These are phyloP conservation scores for Pristis pectinata DNA, from an alignment of 2,797 vertebrate species.

Conservation along the genomic window DNA sequence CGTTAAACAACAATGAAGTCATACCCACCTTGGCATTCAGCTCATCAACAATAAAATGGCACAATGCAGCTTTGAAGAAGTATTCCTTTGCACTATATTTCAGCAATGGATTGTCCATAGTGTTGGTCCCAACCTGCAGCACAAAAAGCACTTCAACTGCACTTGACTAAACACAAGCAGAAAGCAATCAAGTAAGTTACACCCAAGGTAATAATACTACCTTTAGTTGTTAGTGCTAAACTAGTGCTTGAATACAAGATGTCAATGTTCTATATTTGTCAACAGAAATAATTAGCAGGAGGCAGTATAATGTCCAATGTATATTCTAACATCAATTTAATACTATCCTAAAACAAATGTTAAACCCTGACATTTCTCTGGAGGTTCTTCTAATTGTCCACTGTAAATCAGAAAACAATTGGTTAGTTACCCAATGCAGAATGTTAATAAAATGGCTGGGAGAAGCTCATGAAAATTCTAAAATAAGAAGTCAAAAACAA, in stretches of 20 bases:
- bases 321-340: no score
- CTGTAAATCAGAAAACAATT: no score
- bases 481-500: not conserved
- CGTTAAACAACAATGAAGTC: not conserved
- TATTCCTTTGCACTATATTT: slow-evolving; percentile 99
- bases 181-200: not conserved
- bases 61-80: slow-evolving; percentile 96
- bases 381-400: not conserved
- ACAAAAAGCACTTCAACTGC: not conserved
- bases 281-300: no score
- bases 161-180: slow-evolving; percentile 24
- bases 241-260: no score
- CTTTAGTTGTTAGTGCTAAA: no score
- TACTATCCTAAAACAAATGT: no score
- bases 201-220: no score
- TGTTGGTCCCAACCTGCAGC: slow-evolving; percentile 84
- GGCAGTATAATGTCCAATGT: no score
- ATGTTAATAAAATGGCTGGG: not conserved
- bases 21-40: slow-evolving; percentile 82
- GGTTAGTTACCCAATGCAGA: no score
- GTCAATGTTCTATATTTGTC: no score
- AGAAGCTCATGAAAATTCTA: not conserved
- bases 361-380: not conserved
- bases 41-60: slow-evolving; percentile 96
- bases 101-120: slow-evolving; percentile 93